Base-by-base conservation (phyloP, 1,140 invertebrate genomes). In the Mycetomoellerius zeteki region DNA sequence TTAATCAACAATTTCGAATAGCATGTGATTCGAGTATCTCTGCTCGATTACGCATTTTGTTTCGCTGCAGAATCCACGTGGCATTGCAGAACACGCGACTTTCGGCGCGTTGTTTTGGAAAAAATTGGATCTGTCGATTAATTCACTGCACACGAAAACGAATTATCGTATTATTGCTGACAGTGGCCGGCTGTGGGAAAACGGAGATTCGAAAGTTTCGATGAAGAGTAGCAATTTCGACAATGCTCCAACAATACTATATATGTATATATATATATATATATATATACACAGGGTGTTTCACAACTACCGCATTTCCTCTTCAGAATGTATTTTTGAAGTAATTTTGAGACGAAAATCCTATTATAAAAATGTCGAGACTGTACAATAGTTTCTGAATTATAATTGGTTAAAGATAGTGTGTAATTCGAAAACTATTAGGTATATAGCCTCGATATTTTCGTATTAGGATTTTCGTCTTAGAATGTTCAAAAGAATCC, bases 91-190 rank as follows among this genome's bases (percentile, higher is more conserved):
- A 86, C 58, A 67, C 73, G 78, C 88, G 80, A 90, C 85, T 90
- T 89, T 65, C 64, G 58, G 58, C 85, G 89, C 89, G 89, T 89
- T 89, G 88, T 87, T 89, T 90, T 62, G 85, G 77, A 89, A 90
- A 69, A 90, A 90, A 89, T 90, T 69, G 88, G 88, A 90, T 90
- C 84, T 84, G 60, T 73, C 84, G 80, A 72, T 90, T 90, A 90
- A 90, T 89, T 69, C 80, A 14, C 14, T 85, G 73, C 47, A 88
- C 88, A 69, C 65, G 86, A 69, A 75, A 90, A 87, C 73, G 80
- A 90, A 90, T 90, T 90, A 90, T 87, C 60, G 73, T 87, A 88
- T 89, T 90, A 71, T 78, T 43, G 58, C 30, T 21, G 78, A 85
- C 54, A 21, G 14, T 43, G 8, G 52, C 16, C 56, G 27, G n/a